Conservation (phyloP, 2,113 vertebrate genomes). For the Gorilla gorilla region DNA sequence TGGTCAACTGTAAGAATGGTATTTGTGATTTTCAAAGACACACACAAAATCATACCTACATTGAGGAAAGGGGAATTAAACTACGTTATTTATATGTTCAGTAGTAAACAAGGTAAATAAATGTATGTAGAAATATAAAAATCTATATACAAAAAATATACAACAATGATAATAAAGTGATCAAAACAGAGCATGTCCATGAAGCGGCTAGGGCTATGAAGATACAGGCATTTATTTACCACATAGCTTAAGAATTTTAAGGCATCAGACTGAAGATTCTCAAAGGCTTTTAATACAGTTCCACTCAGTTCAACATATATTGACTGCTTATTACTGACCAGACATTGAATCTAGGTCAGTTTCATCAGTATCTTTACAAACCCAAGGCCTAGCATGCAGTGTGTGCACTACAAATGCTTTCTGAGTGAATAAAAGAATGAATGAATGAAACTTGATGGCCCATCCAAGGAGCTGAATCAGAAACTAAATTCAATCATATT, state of each 20-base stretch:
- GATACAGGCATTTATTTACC: background rate
- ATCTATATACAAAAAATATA: background rate
- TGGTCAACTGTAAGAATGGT: background rate
- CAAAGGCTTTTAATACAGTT: background rate
- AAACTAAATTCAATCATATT: background rate
- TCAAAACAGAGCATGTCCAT: background rate
- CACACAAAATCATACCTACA: background rate
- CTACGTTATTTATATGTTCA: background rate
- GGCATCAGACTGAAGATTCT: background rate
- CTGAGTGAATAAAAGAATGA: background rate
- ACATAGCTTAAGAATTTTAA: background rate
- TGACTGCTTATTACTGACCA: background rate
- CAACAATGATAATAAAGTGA: background rate
- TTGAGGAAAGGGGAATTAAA: background rate
- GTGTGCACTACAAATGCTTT: background rate
- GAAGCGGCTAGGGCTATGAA: background rate
- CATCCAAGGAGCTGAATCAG: background rate
- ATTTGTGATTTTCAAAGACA: slow-evolving; percentile 10
- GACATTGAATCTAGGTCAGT: background rate
- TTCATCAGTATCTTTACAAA: background rate
- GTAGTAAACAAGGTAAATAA: background rate
- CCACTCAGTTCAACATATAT: background rate
- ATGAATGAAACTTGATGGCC: background rate
- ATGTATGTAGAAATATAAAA: background rate
- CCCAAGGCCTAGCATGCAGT: background rate